Percentiles rank a stretch among this genome's conserved stretches.
Evolutionary conservation across 2,113 vertebrate species (phyloP).

Genomic region (Planiliza haematocheilus): DNA sequence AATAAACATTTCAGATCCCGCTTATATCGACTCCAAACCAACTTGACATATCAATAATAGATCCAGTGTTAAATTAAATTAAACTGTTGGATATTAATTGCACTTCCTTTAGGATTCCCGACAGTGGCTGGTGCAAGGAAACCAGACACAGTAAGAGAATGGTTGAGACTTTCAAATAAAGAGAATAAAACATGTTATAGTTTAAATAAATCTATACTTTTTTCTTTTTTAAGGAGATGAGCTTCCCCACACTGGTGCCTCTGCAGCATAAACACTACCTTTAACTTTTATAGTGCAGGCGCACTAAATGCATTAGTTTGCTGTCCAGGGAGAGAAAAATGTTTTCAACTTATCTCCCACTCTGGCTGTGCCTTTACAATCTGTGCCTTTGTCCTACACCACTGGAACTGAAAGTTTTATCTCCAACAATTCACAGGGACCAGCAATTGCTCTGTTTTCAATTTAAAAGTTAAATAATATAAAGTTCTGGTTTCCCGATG

Average conservation of each 20-base stretch:
- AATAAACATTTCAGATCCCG: constrained; percentile 2
- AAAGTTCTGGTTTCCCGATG: background rate
- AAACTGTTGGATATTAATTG: constrained; percentile 22
- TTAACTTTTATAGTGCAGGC: background rate
- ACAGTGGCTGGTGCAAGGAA: background rate
- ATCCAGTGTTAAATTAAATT: constrained; percentile 18
- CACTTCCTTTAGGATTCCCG: background rate
- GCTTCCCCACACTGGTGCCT: no score
- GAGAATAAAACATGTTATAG: background rate
- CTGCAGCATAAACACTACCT: background rate
- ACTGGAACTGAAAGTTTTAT: background rate
- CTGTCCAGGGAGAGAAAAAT: background rate
- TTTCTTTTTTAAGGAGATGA: background rate
- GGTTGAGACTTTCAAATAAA: background rate
- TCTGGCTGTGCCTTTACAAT: background rate
- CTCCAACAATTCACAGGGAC: background rate
- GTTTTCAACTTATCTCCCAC: background rate
- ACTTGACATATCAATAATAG: constrained; percentile 3
- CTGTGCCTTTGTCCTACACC: background rate
- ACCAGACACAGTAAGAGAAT: background rate
- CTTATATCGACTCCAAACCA: background rate
- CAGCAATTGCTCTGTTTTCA: background rate
- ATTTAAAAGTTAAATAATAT: no score
- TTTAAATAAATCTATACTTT: constrained; percentile 1
- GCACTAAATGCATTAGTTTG: constrained; percentile 1